A percentile compares a stretch with the other conserved stretches of the same genome.
These are phyloP conservation scores for Seriola quinqueradiata DNA, from an alignment of 2,113 vertebrate genomes.

Conservation along the genomic window DNA sequence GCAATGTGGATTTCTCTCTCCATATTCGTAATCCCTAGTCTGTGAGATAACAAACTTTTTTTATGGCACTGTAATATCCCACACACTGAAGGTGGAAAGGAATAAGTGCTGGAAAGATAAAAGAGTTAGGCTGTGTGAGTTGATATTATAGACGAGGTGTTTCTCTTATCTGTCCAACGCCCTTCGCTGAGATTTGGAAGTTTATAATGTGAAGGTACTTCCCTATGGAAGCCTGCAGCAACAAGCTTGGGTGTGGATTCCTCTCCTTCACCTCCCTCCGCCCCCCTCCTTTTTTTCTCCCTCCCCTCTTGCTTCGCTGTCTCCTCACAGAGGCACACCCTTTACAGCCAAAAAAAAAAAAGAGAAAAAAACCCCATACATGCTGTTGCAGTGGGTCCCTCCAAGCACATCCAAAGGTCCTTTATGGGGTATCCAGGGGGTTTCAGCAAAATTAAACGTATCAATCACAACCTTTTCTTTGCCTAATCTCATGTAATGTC, in stretches of 20 bases:
- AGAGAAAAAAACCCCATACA: constrained; percentile 20
- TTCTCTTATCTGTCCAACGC: constrained; percentile 24
- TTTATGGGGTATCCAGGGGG: not conserved
- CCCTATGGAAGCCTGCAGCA: constrained; percentile 44
- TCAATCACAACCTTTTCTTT: constrained; percentile 8
- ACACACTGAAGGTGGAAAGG: not conserved
- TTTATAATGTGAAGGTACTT: constrained; percentile 63
- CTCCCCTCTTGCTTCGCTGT: constrained; percentile 68
- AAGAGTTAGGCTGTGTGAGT: not conserved
- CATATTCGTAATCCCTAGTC: not conserved
- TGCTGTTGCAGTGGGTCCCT: not conserved
- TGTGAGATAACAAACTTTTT: not conserved
- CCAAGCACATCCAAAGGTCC: constrained; percentile 2
- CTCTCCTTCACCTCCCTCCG: constrained; percentile 65
- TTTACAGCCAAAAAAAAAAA: constrained; percentile 45
- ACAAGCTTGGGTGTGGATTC: constrained; percentile 80
- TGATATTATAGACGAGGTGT: not conserved
- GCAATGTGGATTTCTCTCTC: constrained; percentile 32
- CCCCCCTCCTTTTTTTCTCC: constrained; percentile 61
- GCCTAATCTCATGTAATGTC: no score
- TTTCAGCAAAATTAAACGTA: constrained; percentile 5
- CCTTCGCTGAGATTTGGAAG: constrained; percentile 1
- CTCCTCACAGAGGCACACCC: constrained; percentile 78
- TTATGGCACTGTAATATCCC: not conserved
- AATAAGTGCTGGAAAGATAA: not conserved